phyloP scores from a whole-genome alignment of 2,888 invertebrate genomes.

The Papilio demoleus region DNA sequence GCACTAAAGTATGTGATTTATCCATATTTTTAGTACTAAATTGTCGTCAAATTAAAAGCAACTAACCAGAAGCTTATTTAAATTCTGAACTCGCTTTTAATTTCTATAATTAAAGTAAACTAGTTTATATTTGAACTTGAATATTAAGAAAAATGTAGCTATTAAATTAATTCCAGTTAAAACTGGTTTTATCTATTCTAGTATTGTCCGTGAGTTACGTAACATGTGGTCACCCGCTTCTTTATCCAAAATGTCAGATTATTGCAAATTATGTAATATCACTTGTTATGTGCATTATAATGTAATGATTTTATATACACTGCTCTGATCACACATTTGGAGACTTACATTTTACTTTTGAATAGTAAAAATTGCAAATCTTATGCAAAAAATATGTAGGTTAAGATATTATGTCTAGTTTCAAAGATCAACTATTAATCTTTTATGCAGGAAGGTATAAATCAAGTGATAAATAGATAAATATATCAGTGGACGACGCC shows the following conservation, averaged over 20 bases:
- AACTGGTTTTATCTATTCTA: neutral
- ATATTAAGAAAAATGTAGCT: neutral
- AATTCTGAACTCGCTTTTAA: neutral
- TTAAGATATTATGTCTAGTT: no score
- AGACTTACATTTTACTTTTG: neutral
- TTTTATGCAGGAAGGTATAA: neutral
- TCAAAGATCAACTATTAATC: neutral
- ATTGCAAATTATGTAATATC: conserved; percentile 27
- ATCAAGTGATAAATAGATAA: neutral
- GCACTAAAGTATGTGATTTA: no score
- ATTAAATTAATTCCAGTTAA: neutral
- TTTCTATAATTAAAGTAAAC: neutral
- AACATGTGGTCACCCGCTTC: conserved; percentile 8
- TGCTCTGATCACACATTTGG: conserved; percentile 10
- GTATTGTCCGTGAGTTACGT: neutral
- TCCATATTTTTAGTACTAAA: no score
- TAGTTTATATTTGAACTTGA: conserved; percentile 7
- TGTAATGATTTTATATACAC: conserved; percentile 8
- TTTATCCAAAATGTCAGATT: conserved; percentile 33
- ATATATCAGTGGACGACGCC: no score
- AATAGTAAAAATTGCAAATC: neutral
- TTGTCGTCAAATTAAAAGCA: neutral
- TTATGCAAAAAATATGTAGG: conserved; percentile 18
- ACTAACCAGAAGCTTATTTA: neutral
- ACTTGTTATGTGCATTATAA: conserved; percentile 17